Evolutionary conservation across 2,797 vertebrate species (phyloP), one percentile per base, ranked within the genome.

Genomic region (Aselliscus stoliczkanus): DNA sequence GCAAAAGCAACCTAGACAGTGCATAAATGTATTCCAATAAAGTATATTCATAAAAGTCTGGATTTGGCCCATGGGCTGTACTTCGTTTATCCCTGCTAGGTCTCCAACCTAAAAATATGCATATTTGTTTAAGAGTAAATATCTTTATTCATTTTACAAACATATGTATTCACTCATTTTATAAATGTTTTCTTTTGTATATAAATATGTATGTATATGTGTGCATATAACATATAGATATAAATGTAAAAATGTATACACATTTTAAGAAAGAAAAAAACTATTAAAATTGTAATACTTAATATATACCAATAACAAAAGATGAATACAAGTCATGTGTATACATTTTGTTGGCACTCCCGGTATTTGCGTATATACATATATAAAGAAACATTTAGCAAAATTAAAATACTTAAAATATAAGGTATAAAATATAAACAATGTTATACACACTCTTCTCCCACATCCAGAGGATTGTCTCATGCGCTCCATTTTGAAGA

Each of bases 341-440:
- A 50, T 50, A 50, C 47, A 50, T 50, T 50, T 50, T 50, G 13
- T 50, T 50, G 47, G 47, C 47, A 50, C 47, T 3, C 47, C 47
- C 14, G 13, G 14, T 50, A 50, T 50, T 4, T 50, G 14, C 14
- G 42, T 7, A 70, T n/a, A 67, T 64, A 37, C 18, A 79, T 47
- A 92, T 11, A 39, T 34, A 80, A 94, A 37, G 37, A 95, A 87
- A 90, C 15, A 58, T 85, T 83, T 62, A 34, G 37, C 81, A 88
- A 87, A 88, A 77, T 76, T 89, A 54, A 77, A 83, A 87, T 79
- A 93, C 70, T 85, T 58, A 80, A 92, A 92, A 92, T 5, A 39
- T n/a, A 70, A 65, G 67, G 8, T 54, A 72, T 60, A 88, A 93
- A 93, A 83, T 54, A 91, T 44, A 94, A 96, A 54, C n/a, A 70